Conservation (phyloP, 2,113 vertebrate genomes). For the Dasyurus viverrinus region DNA sequence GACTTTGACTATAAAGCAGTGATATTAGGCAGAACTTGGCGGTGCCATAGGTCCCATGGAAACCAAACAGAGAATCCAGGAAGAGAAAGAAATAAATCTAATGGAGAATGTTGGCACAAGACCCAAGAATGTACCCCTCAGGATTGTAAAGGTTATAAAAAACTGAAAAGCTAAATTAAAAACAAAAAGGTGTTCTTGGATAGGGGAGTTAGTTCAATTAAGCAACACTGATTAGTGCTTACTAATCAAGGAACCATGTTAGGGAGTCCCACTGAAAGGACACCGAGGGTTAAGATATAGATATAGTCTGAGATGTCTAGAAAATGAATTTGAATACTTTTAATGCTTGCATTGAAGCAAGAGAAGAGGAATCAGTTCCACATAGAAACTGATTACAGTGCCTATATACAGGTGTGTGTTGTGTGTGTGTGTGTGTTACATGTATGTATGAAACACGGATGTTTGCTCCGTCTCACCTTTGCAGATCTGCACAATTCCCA, state of each 20-base stretch:
- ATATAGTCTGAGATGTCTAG: background rate
- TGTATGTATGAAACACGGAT: background rate
- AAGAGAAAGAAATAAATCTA: constrained; percentile 69
- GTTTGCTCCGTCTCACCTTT: constrained; percentile 85
- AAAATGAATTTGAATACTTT: background rate
- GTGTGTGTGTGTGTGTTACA: background rate
- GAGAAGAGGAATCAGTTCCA: constrained; percentile 34
- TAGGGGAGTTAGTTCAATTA: background rate
- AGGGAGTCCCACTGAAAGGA: background rate
- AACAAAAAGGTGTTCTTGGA: background rate
- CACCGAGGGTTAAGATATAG: background rate
- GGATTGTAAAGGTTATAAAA: constrained; percentile 50
- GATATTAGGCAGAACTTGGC: constrained; percentile 38
- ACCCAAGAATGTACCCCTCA: constrained; percentile 57
- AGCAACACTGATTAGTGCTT: background rate
- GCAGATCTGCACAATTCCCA: constrained; percentile 95
- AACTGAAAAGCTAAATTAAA: constrained; percentile 59
- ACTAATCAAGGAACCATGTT: background rate
- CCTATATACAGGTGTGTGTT: background rate
- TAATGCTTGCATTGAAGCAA: constrained; percentile 18
- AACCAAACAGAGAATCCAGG: constrained; percentile 62
- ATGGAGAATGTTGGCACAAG: constrained; percentile 72
- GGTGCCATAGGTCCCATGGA: constrained; percentile 57
- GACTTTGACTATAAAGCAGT: constrained; percentile 51
- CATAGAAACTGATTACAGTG: background rate